Conservation (phyloP, 2,888 invertebrate species). For the Nomada fucata region DNA sequence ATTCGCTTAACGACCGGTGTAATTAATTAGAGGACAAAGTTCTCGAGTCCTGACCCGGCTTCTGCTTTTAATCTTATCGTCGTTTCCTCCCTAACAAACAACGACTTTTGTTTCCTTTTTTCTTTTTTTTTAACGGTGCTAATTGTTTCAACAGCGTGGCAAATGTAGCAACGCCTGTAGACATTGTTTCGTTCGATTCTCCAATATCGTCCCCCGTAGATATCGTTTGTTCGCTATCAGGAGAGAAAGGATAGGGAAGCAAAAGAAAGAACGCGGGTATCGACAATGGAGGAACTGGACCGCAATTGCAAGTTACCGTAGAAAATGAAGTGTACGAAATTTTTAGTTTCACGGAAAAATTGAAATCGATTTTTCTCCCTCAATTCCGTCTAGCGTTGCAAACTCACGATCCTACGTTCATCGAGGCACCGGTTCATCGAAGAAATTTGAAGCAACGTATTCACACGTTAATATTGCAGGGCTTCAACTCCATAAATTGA, state of each 20-base stretch:
- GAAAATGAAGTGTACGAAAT: neutral
- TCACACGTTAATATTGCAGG: slow-evolving; percentile 83
- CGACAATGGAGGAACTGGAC: neutral
- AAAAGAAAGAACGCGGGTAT: neutral
- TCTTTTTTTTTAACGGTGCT: neutral
- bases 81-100: neutral
- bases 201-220: too few relatives aligned
- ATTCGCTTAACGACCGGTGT: slow-evolving; percentile 63
- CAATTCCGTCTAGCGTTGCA: too few relatives aligned
- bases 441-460: slow-evolving; percentile 61
- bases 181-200: too few relatives aligned
- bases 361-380: too few relatives aligned
- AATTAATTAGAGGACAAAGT: slow-evolving; percentile 71
- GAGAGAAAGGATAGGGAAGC: too few relatives aligned
- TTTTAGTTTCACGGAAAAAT: neutral
- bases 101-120: neutral
- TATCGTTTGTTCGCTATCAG: too few relatives aligned
- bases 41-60: slow-evolving; percentile 58
- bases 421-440: neutral
- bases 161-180: too few relatives aligned
- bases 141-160: neutral
- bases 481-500: slow-evolving; percentile 91
- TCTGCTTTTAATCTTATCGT: slow-evolving; percentile 52
- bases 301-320: slow-evolving; percentile 10
- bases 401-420: neutral